Percentiles rank a stretch among this genome's conserved stretches.
Evolutionary conservation across 1,140 invertebrate genomes (phyloP).

Genomic region (Drosophila prosaltans): DNA sequence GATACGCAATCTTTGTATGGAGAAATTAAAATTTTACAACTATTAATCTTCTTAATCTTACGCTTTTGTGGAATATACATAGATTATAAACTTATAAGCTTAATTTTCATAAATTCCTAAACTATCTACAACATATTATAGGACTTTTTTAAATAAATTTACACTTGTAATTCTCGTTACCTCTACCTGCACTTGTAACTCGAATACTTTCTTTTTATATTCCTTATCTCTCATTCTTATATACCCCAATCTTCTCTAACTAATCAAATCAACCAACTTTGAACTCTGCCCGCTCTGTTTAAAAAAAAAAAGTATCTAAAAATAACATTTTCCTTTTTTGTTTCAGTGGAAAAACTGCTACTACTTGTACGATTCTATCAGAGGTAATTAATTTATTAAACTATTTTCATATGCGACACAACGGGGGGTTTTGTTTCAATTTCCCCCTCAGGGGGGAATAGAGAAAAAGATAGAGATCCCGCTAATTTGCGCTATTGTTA

Average conservation of each 20-base stretch:
- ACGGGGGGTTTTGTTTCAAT: constrained; percentile 3
- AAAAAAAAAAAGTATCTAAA: constrained; percentile 19
- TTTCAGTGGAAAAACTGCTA: constrained; percentile 24
- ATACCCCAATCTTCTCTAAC: not conserved
- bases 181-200: too few relatives aligned
- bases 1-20: too few relatives aligned
- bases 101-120: too few relatives aligned
- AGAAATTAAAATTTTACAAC: too few relatives aligned
- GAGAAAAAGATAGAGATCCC: constrained; percentile 19
- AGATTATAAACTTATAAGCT: too few relatives aligned
- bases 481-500: constrained; percentile 49
- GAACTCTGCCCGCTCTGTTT: constrained; percentile 21
- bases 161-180: too few relatives aligned
- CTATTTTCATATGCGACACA: constrained; percentile 41
- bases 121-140: too few relatives aligned
- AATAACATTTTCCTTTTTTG: constrained; percentile 15
- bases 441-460: not conserved
- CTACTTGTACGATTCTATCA: constrained; percentile 47
- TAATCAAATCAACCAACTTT: constrained; percentile 35
- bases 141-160: too few relatives aligned
- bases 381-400: constrained; percentile 59
- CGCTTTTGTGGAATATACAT: too few relatives aligned
- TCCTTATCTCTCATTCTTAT: not conserved
- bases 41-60: too few relatives aligned
- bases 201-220: too few relatives aligned